Evolutionary conservation across 2,797 vertebrate species (phyloP), one percentile per base, ranked within the genome.

Genomic region (Catostomus latipinnis): DNA sequence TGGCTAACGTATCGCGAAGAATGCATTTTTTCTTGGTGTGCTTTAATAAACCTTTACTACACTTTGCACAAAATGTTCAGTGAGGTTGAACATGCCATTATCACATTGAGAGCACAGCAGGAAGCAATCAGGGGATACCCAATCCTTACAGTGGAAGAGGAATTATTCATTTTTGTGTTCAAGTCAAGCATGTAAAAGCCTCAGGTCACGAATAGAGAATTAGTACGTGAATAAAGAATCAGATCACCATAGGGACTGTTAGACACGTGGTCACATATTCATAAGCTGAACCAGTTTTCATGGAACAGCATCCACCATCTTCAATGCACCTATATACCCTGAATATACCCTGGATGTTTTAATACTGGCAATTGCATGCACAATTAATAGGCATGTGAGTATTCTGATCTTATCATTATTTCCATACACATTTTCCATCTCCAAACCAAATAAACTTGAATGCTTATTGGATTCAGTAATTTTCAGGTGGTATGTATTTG

Each of bases 1-100:
- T 78, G 76, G 79, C 78, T 89, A 90, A 89, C 88, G 85, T 86
- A 73, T 87, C 50, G 3, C 83, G 80, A 58, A 87, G 76, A 86
- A 82, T 73, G 61, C 76, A 78, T 68, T 75, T 49, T 45, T 34
- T 34, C 34, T 34, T 3, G 34, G 34, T 63, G 67, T 68, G 72
- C 18, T 13, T 72, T 78, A 63, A 81, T 68, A 76, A 78, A 75
- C 46, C 50, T 81, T 67, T 65, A 71, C 66, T 43, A 14, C 60
- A 74, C 34, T 79, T 62, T 54, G 34, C 66, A 56, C 57, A 50
- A 50, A 75, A 80, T 74, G 76, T 34, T 69, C 60, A 62, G 71
- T 61, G 53, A 76, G 43, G 69, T 74, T 75, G 61, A 81, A 81
- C 78, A 72, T 16, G 16, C 61, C 53, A 82, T 85, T 81, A 83